Percentiles rank a stretch among this genome's conserved stretches.
phyloP scores from a whole-genome alignment of 2,888 invertebrate species.

The Ceratothoa steindachneri region DNA sequence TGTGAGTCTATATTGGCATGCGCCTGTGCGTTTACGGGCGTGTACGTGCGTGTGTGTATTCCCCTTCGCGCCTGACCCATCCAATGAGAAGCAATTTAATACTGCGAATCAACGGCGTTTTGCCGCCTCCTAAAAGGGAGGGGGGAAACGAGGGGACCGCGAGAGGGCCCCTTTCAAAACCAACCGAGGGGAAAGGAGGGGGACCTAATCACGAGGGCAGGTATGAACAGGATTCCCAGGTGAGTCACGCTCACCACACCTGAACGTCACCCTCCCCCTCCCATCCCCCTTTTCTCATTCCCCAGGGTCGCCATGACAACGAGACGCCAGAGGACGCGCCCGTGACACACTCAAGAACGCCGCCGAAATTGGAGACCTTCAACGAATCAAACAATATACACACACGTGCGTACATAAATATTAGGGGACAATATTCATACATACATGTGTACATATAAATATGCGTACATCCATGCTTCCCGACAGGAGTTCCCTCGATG shows the following conservation, averaged over 20 bases:
- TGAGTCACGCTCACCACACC: conserved; percentile 8
- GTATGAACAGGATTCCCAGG: conserved; percentile 13
- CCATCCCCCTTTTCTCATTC: no score
- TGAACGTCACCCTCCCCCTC: neutral
- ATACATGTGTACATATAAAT: neutral
- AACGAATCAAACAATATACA: no score
- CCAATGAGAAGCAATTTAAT: conserved; percentile 13
- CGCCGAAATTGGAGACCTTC: no score
- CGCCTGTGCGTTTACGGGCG: neutral
- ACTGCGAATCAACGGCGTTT: neutral
- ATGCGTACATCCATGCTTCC: neutral
- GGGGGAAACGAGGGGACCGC: neutral
- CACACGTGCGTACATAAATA: no score
- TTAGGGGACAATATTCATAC: neutral
- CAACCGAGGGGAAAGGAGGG: neutral
- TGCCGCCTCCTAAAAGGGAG: neutral
- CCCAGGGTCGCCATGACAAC: no score
- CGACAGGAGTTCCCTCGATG: no score
- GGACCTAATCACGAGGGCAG: conserved; percentile 10
- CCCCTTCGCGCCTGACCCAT: no score
- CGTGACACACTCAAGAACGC: no score
- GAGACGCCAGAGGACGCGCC: no score
- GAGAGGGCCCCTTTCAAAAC: neutral
- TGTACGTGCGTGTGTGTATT: neutral
- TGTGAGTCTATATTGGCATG: neutral